Base-by-base conservation (phyloP, 2,888 invertebrate genomes). In the Limnephilus rhombicus region DNA sequence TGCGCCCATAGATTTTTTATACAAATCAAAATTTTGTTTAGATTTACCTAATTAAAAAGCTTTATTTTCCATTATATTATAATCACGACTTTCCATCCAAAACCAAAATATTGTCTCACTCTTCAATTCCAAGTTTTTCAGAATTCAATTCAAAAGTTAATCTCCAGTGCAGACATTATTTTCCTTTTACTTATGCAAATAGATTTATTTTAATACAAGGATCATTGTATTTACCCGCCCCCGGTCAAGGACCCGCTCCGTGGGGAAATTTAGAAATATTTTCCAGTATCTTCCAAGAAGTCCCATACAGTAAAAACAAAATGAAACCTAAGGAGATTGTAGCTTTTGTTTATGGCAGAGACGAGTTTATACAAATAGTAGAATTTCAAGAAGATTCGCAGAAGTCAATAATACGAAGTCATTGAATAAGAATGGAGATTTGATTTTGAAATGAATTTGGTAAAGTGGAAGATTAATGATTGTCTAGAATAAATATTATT, bases 211-310 rank as follows among this genome's bases (percentile, higher is more conserved):
- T 68, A n/a, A 68, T 68, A 53, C 68, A 24, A 68, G 68, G 68
- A 68, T 68, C 68, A 68, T 24, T 68, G 68, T 68, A 68, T 68
- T 68, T 68, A 68, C 68, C 68, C 68, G 68, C 68, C 83, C 24
- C 37, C 83, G 83, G 83, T 83, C 83, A 83, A 83, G 83, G 18
- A 83, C 34, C 83, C 83, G 34, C 18, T 83, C 83, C 37, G 83
- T 41, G 18, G 37, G 83, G 83, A 83, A 83, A 83, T 83, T 83
- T 37, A 37, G 24, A 83, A 68, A 68, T 68, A 68, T 68, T 68
- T 24, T 24, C 24, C 68, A 24, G 68, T 2, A 68, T 68, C 68
- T 68, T 68, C 68, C 68, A 68, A 68, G 24, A 68, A n/a, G 24
- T 68, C 9, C 24, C n/a, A 9, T 9, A 68, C 68, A 24, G 68